A percentile compares a stretch with the other conserved stretches of the same genome.
phyloP scores from a whole-genome alignment of 2,888 invertebrate genomes.

The Gasteruption jaculator region DNA sequence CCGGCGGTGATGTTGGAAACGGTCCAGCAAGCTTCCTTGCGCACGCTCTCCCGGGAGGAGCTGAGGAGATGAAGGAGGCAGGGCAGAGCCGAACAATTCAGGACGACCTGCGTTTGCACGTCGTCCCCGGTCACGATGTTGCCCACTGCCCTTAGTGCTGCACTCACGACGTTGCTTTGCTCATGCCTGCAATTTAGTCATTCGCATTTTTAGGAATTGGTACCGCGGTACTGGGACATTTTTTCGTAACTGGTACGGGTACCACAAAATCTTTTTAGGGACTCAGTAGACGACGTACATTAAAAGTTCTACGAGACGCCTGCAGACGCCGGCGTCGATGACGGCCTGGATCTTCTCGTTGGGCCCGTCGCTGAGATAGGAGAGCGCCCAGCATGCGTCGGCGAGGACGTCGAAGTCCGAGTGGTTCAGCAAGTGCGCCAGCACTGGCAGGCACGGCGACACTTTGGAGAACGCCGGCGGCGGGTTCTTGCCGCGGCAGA shows the following conservation, averaged over 20 bases:
- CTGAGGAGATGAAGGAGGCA: conserved; percentile 74
- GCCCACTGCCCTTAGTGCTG: conserved; percentile 92
- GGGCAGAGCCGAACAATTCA: conserved; percentile 86
- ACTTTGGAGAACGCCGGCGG: conserved; percentile 87
- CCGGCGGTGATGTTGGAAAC: conserved; percentile 96
- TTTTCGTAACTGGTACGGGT: too few species aligned
- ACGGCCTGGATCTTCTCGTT: conserved; percentile 98
- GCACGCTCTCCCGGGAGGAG: conserved; percentile 76
- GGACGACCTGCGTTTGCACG: conserved; percentile 89
- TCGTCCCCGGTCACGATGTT: conserved; percentile 98
- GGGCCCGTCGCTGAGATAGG: conserved; percentile 93
- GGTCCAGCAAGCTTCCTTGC: conserved; percentile 97
- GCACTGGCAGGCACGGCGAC: conserved; percentile 75
- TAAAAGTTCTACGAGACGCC: conserved; percentile 67
- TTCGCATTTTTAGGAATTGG: too few species aligned
- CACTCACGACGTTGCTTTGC: conserved; percentile 80
- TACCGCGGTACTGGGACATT: too few species aligned
- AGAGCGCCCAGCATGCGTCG: conserved; percentile 96
- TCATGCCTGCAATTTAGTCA: conserved; percentile 73
- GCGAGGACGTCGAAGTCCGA: conserved; percentile 84
- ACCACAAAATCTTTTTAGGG: not conserved
- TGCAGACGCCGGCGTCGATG: conserved; percentile 91
- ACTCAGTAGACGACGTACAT: conserved; percentile 52
- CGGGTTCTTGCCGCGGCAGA: conserved; percentile 96
- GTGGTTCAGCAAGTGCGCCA: conserved; percentile 83